Evolutionary conservation across 2,113 vertebrate species (phyloP), one percentile per base, ranked within the genome.

Genomic region (Menura novaehollandiae): DNA sequence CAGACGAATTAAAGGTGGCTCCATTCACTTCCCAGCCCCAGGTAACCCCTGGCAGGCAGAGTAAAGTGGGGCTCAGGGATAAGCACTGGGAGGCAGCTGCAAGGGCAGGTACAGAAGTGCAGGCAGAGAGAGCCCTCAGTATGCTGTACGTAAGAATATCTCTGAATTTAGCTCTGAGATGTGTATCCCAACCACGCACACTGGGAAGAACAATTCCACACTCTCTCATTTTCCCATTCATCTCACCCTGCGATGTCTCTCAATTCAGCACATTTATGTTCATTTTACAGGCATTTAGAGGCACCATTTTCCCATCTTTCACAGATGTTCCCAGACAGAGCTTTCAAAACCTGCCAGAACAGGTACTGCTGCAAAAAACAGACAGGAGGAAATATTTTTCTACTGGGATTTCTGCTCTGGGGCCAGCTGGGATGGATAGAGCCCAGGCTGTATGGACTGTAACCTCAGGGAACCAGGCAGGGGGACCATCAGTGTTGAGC

Each of bases 261-360:
- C 55, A 43, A 9, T 91, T 85, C 85, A 82, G 63, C 71, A 83
- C 43, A 30, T 84, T 84, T 77, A 63, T 47, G 73, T 67, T 91
- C 63, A 39, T 94, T 95, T 93, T 79, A 82, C 44, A 76, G 87
- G 71, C 69, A 62, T 85, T 91, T 81, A 62, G 93, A 85, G 81
- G 59, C 49, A 87, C 53, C 21, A 24, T 75, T 79, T 96, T 35
- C 69, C 69, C 53, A 47, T 91, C 32, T 81, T 91, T 68, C 87
- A 79, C 64, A 88, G 49, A 68, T 76, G 49, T 60, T 72, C 66
- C 69, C 41, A 18, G 24, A 47, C 14, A 60, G 33, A 68, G 46
- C 66, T 96, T 82, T 71, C 5, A 7, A 85, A 68, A 67, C 62
- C 67, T 76, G 71, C 72, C 55, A 64, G 72, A 80, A 58, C 14